These are phyloP conservation scores for Phoebastria nigripes DNA, from an alignment of 2,797 vertebrate species.

Conservation along the genomic window DNA sequence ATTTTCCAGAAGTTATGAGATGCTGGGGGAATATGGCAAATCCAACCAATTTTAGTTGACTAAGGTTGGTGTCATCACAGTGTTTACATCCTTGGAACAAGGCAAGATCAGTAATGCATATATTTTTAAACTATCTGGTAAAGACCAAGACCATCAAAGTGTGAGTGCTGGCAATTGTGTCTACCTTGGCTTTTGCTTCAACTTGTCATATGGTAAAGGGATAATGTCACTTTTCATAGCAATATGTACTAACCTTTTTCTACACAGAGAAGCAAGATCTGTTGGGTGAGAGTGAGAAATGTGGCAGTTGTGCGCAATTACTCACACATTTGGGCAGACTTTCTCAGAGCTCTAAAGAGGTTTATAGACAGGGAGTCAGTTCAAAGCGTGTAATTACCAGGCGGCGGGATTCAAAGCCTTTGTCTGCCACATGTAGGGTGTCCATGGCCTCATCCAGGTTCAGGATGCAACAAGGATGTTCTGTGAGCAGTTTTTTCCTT, in stretches of 20 bases:
- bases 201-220: not conserved
- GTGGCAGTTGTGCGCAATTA: not conserved
- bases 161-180: not conserved
- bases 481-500: not conserved
- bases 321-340: fast-evolving
- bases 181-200: not conserved
- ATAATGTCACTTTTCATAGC: not conserved
- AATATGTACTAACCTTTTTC: not conserved
- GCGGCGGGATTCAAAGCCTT: not conserved
- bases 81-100: not conserved
- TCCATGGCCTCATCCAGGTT: not conserved
- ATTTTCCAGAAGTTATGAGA: not conserved
- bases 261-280: not conserved
- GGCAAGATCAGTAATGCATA: not conserved
- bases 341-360: not conserved
- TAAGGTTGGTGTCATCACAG: not conserved
- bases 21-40: not conserved
- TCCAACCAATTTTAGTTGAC: not conserved
- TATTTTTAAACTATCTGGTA: not conserved
- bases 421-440: not conserved
- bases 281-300: not conserved
- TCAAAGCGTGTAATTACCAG: not conserved
- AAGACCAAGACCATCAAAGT: not conserved
- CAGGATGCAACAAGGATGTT: not conserved
- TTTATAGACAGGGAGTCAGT: not conserved